These are phyloP conservation scores for Rhynchotus rufescens DNA, from an alignment of 2,797 vertebrate species.

Conservation along the genomic window DNA sequence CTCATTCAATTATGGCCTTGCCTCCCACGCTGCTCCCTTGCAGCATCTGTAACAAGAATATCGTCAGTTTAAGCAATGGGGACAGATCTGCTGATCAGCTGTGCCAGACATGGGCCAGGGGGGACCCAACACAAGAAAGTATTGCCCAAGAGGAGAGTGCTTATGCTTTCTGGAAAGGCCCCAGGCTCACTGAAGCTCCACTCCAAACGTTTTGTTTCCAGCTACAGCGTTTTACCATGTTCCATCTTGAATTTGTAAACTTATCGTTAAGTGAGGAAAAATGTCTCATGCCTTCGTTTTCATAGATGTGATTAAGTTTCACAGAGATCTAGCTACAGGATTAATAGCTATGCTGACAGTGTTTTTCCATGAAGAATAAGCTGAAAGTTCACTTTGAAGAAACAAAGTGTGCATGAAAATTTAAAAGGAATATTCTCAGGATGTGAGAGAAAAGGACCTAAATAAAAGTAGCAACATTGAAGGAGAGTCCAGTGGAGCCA, in stretches of 20 bases:
- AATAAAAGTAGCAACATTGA: not conserved
- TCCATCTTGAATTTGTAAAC: not conserved
- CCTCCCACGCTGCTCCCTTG: not conserved
- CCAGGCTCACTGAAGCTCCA: not conserved
- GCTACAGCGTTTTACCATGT: not conserved
- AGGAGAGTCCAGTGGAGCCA: not conserved
- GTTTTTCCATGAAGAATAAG: not conserved
- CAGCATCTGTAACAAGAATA: not conserved
- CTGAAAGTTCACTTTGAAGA: not conserved
- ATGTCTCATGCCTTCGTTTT: not conserved
- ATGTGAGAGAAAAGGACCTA: not conserved
- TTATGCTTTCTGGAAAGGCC: not conserved
- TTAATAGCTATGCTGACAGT: not conserved
- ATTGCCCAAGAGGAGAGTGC: not conserved
- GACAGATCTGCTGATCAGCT: not conserved
- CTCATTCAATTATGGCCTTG: not conserved
- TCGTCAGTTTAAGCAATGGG: not conserved
- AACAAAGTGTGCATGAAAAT: not conserved
- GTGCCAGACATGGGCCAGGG: not conserved
- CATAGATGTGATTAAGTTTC: not conserved
- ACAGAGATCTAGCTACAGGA: not conserved
- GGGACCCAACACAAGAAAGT: rapidly evolving
- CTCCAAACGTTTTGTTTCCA: not conserved
- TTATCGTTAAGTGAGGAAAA: not conserved
- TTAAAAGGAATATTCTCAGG: not conserved